Evolutionary conservation across 1,140 invertebrate species (phyloP).

Genomic region (Platyscapa corneri): DNA sequence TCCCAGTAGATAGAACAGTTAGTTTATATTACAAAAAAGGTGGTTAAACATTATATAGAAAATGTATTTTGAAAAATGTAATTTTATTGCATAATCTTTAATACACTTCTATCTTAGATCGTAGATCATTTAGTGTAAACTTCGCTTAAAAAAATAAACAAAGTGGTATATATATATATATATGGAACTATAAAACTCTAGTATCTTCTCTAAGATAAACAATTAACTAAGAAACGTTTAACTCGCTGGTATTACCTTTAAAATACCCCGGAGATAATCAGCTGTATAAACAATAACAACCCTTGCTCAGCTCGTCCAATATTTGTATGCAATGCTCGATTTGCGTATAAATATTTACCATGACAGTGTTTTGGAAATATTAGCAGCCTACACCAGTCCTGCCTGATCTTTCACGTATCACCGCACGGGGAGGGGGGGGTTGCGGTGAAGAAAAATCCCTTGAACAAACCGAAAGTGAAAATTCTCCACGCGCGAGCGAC

Average conservation of each 20-base stretch:
- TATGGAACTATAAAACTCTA: background rate
- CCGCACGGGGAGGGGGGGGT: background rate
- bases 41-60: too few species aligned
- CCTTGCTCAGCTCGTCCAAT: conserved; percentile 7
- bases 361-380: background rate
- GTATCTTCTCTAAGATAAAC: background rate
- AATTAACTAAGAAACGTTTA: background rate
- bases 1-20: too few species aligned
- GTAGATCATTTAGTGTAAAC: too few species aligned
- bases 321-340: conserved; percentile 44
- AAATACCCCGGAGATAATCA: background rate
- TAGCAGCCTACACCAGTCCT: background rate
- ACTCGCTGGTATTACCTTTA: background rate
- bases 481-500: background rate
- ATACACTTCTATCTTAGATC: too few species aligned
- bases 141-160: too few species aligned
- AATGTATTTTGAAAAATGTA: too few species aligned
- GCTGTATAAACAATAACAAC: background rate
- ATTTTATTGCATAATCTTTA: too few species aligned
- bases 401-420: background rate
- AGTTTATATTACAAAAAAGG: too few species aligned
- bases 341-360: conserved; percentile 35
- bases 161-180: background rate
- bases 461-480: conserved; percentile 18
- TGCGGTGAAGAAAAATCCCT: too few species aligned